phyloP scores from a whole-genome alignment of 2,113 vertebrate genomes.

The Mustela lutreola region DNA sequence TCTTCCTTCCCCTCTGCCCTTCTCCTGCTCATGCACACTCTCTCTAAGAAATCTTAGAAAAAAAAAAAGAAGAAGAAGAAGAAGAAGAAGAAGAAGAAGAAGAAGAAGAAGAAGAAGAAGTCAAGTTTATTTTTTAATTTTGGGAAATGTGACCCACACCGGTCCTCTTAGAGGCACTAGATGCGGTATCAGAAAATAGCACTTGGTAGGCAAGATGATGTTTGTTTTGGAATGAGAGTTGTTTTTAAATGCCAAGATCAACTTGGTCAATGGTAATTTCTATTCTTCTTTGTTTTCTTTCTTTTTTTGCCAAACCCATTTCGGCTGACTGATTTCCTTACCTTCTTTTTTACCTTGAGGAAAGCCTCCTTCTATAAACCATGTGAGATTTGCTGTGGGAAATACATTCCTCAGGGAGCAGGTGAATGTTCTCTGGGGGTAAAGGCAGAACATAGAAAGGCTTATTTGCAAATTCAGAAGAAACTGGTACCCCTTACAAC shows the following conservation, averaged over 20 bases:
- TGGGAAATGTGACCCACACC: not conserved
- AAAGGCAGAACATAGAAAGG: not conserved
- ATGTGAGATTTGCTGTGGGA: conserved; percentile 74
- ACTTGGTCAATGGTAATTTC: not conserved
- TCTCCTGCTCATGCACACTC: not conserved
- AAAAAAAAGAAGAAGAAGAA: no score
- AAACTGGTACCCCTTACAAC: not conserved
- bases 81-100: no score
- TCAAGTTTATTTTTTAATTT: not conserved
- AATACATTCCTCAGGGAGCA: conserved; percentile 75
- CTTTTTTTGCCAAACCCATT: not conserved
- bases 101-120: no score
- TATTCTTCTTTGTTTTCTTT: conserved; percentile 16
- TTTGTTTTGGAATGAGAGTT: conserved; percentile 35
- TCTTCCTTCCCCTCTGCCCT: not conserved
- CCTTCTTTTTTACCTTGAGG: conserved; percentile 69
- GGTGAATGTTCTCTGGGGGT: conserved; percentile 68
- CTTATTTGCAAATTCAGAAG: conserved; percentile 37
- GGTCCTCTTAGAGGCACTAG: not conserved
- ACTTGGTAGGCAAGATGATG: not conserved
- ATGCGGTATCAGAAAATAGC: conserved; percentile 31
- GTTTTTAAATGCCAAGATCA: conserved; percentile 33
- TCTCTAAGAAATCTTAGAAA: not conserved
- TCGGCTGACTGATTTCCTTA: conserved; percentile 51
- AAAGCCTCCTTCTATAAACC: conserved; percentile 61